Percentiles rank a stretch among this genome's conserved stretches.
phyloP scores from a whole-genome alignment of 2,113 vertebrate genomes.

The Girardinichthys multiradiatus region DNA sequence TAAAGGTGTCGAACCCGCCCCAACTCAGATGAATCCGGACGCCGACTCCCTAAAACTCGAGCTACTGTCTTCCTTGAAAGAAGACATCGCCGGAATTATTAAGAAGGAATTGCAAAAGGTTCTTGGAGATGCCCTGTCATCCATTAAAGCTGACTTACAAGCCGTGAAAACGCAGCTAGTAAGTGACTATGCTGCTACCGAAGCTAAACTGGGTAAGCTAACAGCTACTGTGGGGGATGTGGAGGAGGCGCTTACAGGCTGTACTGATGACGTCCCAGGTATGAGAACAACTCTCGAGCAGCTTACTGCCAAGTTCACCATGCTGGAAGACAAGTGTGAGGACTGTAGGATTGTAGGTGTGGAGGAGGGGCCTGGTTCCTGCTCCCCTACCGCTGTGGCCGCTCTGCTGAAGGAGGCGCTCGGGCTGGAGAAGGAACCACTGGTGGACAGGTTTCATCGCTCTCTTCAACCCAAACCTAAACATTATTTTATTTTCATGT shows the following conservation, averaged over 20 bases:
- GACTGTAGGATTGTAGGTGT: background rate
- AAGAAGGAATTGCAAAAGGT: background rate
- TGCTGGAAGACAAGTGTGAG: background rate
- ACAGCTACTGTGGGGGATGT: constrained; percentile 1
- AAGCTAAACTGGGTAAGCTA: background rate
- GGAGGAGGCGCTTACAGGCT: background rate
- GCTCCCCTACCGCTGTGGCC: background rate
- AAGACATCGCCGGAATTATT: background rate
- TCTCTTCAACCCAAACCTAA: background rate
- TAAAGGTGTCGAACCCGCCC: background rate
- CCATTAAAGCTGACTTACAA: constrained; percentile 1
- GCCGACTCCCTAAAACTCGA: background rate
- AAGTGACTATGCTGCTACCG: background rate
- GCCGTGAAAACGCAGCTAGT: background rate
- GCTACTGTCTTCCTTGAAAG: background rate
- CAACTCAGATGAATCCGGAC: background rate
- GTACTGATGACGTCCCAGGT: background rate
- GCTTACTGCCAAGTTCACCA: background rate
- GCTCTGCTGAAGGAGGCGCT: background rate
- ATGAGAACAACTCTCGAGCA: background rate
- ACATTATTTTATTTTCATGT: too few relatives aligned
- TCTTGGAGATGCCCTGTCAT: background rate
- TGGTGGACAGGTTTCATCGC: background rate
- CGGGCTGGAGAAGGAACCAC: background rate
- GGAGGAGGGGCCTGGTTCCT: background rate